Base-by-base conservation (phyloP, 2,797 vertebrate genomes). In the Erpetoichthys calabaricus region DNA sequence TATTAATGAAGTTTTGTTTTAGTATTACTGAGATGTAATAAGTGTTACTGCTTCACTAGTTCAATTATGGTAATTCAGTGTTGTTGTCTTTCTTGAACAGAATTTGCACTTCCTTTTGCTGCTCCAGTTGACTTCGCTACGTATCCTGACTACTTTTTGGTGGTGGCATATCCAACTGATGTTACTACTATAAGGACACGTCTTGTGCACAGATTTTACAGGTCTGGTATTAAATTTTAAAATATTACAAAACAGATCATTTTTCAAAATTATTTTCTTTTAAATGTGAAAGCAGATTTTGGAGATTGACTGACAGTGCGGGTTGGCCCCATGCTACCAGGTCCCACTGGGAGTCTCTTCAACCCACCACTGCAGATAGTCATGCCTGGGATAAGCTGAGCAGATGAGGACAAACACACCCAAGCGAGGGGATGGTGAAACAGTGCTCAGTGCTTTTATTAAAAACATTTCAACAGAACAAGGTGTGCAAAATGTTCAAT, bases 81-180 rank as follows among this genome's bases (percentile, higher is more conserved):
- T 49, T 49, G 47, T 49, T 49, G 3, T 47, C 9, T 10, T 7
- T n/a, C 44, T 42, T 42, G 59, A 1, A 61, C 82, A 98, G 95
- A 92, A 63, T 92, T 97, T 46, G 81, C 90, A 8, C 88, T 88
- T 55, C 90, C 90, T 0, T 98, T 99, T 75, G 88, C 91, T 65
- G 91, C 89, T 54, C 94, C 95, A 0, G 96, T 99, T 66, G 95
- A 99, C 68, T 78, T 97, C 9, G 63, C 76, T 61, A 91, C 90
- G 1, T 99, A 99, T 70, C 95, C 95, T 10, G 86, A 87, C 49
- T 99, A 99, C 78, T 92, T 92, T 72, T 89, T 89, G 0, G 86
- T 94, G 57, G 79, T 99, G 2, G 91, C 96, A 8, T 98, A 98
- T 68, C 94, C 94, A 42, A 98, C 94, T 1, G 95, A 99, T 71